Percentiles rank a stretch among this genome's conserved stretches.
Evolutionary conservation across 2,797 vertebrate species (phyloP).

Genomic region (Threskiornis aethiopicus): DNA sequence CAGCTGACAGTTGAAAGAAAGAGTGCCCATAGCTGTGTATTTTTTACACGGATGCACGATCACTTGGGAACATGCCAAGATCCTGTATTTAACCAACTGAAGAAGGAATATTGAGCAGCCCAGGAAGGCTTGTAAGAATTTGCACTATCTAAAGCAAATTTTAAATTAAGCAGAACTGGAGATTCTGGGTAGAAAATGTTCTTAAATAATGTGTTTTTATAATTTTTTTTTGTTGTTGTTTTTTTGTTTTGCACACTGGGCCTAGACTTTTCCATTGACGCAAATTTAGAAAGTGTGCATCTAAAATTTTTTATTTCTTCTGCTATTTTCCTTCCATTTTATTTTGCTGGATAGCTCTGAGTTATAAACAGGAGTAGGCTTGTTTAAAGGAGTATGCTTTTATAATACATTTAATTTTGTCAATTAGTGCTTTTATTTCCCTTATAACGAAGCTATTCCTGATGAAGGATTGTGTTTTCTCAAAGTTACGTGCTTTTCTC

Average conservation of each 20-base stretch:
- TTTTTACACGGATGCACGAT: neutral
- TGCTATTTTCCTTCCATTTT: neutral
- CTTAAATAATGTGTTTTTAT: neutral
- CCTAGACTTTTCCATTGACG: neutral
- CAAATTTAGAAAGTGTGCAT: neutral
- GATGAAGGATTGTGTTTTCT: neutral
- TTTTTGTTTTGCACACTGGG: neutral
- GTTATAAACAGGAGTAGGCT: neutral
- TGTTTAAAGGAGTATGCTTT: neutral
- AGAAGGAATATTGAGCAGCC: neutral
- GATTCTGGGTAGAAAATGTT: neutral
- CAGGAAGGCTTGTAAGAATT: neutral
- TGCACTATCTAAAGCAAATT: neutral
- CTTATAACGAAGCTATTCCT: neutral
- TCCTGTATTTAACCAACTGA: neutral
- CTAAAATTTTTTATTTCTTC: neutral
- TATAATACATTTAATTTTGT: neutral
- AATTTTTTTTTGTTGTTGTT: neutral
- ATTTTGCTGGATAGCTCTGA: neutral
- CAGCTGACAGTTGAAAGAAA: neutral
- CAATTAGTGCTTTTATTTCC: neutral
- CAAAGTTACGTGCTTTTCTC: neutral
- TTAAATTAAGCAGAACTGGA: neutral
- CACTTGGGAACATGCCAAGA: neutral
- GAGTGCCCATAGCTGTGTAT: neutral